Evolutionary conservation across 2,888 invertebrate species (phyloP).

Genomic region (Seira sanloemensis): DNA sequence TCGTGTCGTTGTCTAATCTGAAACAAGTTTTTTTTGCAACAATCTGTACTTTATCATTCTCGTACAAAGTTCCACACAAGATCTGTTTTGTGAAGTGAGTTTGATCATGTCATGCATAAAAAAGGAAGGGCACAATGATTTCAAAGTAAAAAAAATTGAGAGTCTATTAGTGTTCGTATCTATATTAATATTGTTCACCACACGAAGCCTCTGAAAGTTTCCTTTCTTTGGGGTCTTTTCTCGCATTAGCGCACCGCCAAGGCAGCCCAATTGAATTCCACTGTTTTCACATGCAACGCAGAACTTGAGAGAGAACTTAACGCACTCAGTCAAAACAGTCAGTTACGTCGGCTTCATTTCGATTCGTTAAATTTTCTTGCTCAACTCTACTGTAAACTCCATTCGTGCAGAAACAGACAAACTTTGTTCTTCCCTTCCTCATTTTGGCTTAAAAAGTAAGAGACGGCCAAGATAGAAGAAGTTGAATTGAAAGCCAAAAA

Average conservation of each 20-base stretch:
- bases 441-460: neutral
- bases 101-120: neutral
- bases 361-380: neutral
- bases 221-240: neutral
- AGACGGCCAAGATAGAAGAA: neutral
- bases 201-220: neutral
- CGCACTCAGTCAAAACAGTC: neutral
- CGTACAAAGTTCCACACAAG: neutral
- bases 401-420: neutral
- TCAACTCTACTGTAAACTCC: neutral
- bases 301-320: neutral
- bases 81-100: neutral
- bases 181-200: neutral
- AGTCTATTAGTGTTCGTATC: neutral
- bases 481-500: neutral
- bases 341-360: neutral
- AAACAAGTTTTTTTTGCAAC: neutral
- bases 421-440: neutral
- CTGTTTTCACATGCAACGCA: neutral
- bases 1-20: neutral
- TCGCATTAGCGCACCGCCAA: neutral
- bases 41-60: neutral
- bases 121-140: neutral
- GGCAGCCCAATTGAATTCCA: neutral
- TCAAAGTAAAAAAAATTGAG: neutral